phyloP scores from a whole-genome alignment of 35 echinoderm and acorn worm genomes.

The Heliocidaris tuberculata region DNA sequence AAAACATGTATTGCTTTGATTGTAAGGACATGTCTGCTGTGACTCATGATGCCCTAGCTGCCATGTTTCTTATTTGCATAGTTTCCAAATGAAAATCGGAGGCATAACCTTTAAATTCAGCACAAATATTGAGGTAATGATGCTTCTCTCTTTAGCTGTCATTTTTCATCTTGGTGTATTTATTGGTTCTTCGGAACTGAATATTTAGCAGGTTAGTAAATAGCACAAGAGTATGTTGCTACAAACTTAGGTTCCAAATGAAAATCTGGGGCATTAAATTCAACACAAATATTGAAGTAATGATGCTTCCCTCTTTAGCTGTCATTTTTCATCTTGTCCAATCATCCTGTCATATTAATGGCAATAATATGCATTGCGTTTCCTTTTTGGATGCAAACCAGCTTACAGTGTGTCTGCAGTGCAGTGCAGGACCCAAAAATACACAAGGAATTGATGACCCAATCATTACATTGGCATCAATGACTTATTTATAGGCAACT shows the following conservation, averaged over 20 bases:
- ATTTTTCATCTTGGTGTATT: neutral
- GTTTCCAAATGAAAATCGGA: neutral
- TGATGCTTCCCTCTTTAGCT: neutral
- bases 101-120: neutral
- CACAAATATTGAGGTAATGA: neutral
- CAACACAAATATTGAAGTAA: neutral
- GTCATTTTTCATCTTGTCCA: conserved; percentile 2
- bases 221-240: no score
- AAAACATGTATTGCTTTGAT: no score
- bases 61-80: no score
- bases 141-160: neutral
- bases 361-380: neutral
- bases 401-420: neutral
- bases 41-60: no score
- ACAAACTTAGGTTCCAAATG: no score
- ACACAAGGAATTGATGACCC: neutral
- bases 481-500: conserved; percentile 1
- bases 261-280: neutral
- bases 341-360: neutral
- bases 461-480: neutral
- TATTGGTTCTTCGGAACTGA: no score
- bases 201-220: no score
- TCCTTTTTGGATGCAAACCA: neutral
- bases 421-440: neutral
- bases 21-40: no score